A percentile compares a stretch with the other conserved stretches of the same genome.
Conservation (phyloP, 23 tunicate species). For the Clavelina lepadiformis region DNA sequence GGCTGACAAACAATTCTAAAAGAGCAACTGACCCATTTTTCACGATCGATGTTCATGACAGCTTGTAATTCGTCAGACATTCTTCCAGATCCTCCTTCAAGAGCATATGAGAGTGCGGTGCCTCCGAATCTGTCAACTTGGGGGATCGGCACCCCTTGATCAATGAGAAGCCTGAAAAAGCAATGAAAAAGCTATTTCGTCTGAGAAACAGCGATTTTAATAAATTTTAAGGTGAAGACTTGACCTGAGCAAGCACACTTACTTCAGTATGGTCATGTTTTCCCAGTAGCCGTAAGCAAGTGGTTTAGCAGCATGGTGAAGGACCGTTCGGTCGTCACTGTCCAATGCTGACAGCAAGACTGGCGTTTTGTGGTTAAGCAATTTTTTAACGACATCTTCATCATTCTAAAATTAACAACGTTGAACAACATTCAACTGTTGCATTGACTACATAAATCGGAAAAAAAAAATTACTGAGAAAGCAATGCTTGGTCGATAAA, state of each 20-base stretch:
- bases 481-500: background rate
- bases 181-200: background rate
- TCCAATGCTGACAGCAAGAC: slow-evolving; percentile 87
- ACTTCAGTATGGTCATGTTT: slow-evolving; percentile 82
- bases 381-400: slow-evolving; percentile 73
- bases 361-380: slow-evolving; percentile 89
- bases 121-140: slow-evolving; percentile 49
- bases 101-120: slow-evolving; percentile 83
- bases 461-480: background rate
- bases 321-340: slow-evolving; percentile 83
- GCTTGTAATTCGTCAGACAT: slow-evolving; percentile 91
- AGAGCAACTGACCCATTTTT: slow-evolving; percentile 58
- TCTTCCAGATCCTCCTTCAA: slow-evolving; percentile 95
- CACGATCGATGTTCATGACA: slow-evolving; percentile 32
- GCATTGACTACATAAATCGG: background rate
- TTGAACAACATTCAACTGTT: background rate
- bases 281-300: slow-evolving; percentile 98
- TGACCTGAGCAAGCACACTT: background rate
- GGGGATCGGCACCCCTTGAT: slow-evolving; percentile 71
- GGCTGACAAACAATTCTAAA: background rate
- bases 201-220: no score
- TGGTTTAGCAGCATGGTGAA: slow-evolving; percentile 93
- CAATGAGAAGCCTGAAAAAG: slow-evolving; percentile 47
- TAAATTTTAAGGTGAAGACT: no score
- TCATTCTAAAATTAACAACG: slow-evolving; percentile 50